A percentile compares a stretch with the other conserved stretches of the same genome.
phyloP scores from a whole-genome alignment of 2,888 invertebrate genomes.

The Lamellibrachia columna region DNA sequence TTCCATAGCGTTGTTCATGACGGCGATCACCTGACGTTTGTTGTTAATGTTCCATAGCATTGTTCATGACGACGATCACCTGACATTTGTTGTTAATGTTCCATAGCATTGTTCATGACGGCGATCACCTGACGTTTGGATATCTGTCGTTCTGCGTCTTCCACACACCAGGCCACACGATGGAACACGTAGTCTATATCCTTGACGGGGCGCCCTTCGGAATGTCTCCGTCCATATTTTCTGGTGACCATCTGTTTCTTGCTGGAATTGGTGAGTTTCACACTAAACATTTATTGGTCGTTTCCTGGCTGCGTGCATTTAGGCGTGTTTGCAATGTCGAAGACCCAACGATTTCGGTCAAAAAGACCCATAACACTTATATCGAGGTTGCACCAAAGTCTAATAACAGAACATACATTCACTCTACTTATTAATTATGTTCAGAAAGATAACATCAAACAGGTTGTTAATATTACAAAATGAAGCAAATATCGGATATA shows the following conservation, averaged over 20 bases:
- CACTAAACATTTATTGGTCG: background rate
- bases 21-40: background rate
- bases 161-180: slow-evolving; percentile 61
- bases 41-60: slow-evolving; percentile 30
- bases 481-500: too few relatives aligned
- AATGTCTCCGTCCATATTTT: slow-evolving; percentile 56
- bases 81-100: slow-evolving; percentile 47
- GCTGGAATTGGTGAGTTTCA: slow-evolving; percentile 57
- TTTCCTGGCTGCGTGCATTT: too few relatives aligned
- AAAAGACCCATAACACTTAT: too few relatives aligned
- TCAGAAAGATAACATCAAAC: too few relatives aligned
- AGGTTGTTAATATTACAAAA: too few relatives aligned
- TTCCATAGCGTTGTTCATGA: background rate
- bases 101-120: slow-evolving; percentile 49
- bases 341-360: too few relatives aligned
- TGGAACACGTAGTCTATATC: slow-evolving; percentile 59
- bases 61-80: slow-evolving; percentile 44
- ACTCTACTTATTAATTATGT: too few relatives aligned
- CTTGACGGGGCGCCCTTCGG: slow-evolving; percentile 55
- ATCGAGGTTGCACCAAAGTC: too few relatives aligned
- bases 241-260: slow-evolving; percentile 62
- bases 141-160: slow-evolving; percentile 51
- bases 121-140: slow-evolving; percentile 54
- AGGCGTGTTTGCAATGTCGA: too few relatives aligned
- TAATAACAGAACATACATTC: too few relatives aligned